Base-by-base conservation (phyloP, 2,113 vertebrate genomes). In the Poeciliopsis prolifica region DNA sequence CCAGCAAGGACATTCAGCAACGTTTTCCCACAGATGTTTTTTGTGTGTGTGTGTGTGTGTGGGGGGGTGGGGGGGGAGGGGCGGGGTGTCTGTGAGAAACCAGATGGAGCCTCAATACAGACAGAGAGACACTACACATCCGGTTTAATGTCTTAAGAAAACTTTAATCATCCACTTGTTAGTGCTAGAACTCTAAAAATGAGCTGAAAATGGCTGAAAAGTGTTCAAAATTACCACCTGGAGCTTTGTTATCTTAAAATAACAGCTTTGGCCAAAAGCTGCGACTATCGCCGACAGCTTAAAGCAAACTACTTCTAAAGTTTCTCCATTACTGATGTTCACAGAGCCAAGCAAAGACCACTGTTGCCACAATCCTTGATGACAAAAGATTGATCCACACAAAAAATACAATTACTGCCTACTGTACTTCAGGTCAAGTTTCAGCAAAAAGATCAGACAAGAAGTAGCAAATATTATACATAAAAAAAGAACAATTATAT, bases 51-150 rank as follows among this genome's bases (percentile, higher is more conserved):
- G 6, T 33, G 31, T 33, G 31, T 33, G 31, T 33, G 31, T n/a
- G n/a, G n/a, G n/a, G n/a, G n/a, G n/a, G n/a, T n/a, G n/a, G n/a
- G n/a, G n/a, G n/a, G n/a, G n/a, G n/a, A n/a, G n/a, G n/a, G n/a
- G n/a, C n/a, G n/a, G n/a, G n/a, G n/a, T n/a, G n/a, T n/a, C 77
- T 87, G 82, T 82, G 82, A 84, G 86, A 87, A 89, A 78, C 80
- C 86, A 85, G 72, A 85, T 79, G 78, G 65, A 81, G 69, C 31
- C 63, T 77, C 73, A 69, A 54, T 63, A 37, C 82, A 68, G 61
- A 73, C 42, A 48, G 64, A 77, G 68, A 77, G 70, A 85, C 70
- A 61, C 66, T 72, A 61, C 42, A 82, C 60, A 72, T 74, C 77
- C 74, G 3, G 79, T 67, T 35, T 65, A 40, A 81, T 68, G 37